These are phyloP conservation scores for Ligdia adustata DNA, from an alignment of 2,888 invertebrate genomes.

Conservation along the genomic window DNA sequence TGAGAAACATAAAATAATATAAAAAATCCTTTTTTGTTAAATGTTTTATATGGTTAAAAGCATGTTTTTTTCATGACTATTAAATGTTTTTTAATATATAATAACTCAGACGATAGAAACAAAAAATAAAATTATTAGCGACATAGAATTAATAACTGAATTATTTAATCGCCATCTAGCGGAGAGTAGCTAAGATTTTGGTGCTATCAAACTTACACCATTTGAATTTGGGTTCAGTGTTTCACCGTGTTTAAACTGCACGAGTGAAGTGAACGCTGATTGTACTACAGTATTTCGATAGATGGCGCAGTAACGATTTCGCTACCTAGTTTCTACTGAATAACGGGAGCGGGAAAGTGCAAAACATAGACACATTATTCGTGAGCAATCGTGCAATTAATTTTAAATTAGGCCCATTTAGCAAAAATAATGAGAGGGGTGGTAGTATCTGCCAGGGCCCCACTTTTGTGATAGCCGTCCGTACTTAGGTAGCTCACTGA, in stretches of 20 bases:
- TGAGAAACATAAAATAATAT: no score
- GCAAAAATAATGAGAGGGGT: conserved; percentile 68
- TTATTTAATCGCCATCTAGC: conserved; percentile 59
- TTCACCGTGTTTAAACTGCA: background rate
- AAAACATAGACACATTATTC: conserved; percentile 64
- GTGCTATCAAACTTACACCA: background rate
- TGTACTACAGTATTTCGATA: conserved; percentile 47
- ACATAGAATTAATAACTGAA: no score
- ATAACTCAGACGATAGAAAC: no score
- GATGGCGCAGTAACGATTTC: conserved; percentile 50
- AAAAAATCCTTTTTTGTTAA: no score
- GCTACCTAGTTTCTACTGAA: background rate
- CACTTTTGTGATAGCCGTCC: conserved; percentile 56
- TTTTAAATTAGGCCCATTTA: conserved; percentile 77
- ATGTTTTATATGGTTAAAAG: no score
- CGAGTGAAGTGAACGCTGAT: no score
- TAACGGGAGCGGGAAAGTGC: conserved; percentile 37
- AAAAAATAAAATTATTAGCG: no score
- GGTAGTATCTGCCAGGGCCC: conserved; percentile 50
- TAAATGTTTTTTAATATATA: no score
- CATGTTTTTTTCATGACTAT: no score
- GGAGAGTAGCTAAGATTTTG: conserved; percentile 34
- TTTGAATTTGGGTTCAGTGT: background rate
- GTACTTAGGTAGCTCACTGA: conserved; percentile 43
- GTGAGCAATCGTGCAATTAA: conserved; percentile 77